A percentile compares a stretch with the other conserved stretches of the same genome.
phyloP scores from a whole-genome alignment of 2,113 vertebrate genomes.

The Cisticola juncidis region DNA sequence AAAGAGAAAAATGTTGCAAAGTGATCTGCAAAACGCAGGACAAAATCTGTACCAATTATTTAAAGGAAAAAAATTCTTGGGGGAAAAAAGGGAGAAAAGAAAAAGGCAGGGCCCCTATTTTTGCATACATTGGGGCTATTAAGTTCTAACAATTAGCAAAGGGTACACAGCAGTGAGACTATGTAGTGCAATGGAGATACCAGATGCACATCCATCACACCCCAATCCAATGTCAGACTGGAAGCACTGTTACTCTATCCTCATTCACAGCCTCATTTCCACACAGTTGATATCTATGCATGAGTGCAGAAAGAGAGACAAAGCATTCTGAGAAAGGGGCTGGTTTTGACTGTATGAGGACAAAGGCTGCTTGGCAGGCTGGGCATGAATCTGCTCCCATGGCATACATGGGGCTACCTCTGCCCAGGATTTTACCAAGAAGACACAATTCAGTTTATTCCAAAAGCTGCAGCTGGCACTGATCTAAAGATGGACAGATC shows the following conservation, averaged over 20 bases:
- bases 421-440: neutral
- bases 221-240: neutral
- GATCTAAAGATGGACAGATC: neutral
- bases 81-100: neutral
- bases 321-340: neutral
- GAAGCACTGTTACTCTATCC: neutral
- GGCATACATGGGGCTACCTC: accelerated
- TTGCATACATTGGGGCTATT: neutral
- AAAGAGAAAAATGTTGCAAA: neutral
- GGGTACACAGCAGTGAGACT: neutral
- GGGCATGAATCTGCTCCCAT: neutral
- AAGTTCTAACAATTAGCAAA: neutral
- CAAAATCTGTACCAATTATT: neutral
- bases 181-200: neutral
- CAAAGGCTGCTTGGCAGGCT: neutral
- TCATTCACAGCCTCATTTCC: neutral
- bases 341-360: neutral
- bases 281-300: neutral
- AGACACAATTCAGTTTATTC: neutral
- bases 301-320: neutral
- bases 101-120: neutral
- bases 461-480: neutral
- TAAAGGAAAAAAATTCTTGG: neutral
- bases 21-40: neutral
- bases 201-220: neutral